phyloP scores from a whole-genome alignment of 2,113 vertebrate genomes.

The Ageneiosus marmoratus region DNA sequence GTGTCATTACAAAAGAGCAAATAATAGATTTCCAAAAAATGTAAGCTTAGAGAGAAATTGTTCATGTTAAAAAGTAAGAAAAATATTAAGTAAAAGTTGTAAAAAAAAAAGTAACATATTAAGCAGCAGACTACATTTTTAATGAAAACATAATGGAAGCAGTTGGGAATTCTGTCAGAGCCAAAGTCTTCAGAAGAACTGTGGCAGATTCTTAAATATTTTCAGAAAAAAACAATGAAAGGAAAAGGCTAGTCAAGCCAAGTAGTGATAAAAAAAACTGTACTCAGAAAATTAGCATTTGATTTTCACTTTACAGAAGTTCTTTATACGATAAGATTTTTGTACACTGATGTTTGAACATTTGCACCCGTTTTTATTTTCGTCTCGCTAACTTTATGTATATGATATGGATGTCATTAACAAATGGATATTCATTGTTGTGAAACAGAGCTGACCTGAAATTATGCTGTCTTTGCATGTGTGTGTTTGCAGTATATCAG shows the following conservation, averaged over 20 bases:
- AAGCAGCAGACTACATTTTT: too few species aligned
- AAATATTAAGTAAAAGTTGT: neutral
- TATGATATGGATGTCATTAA: neutral
- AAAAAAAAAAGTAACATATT: too few species aligned
- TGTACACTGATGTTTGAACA: neutral
- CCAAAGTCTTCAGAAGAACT: neutral
- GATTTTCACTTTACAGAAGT: neutral
- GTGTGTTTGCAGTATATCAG: constrained; percentile 77
- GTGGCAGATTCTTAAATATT: neutral
- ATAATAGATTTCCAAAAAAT: too few species aligned
- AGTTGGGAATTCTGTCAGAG: neutral
- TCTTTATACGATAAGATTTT: neutral
- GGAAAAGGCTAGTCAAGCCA: neutral
- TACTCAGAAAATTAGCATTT: neutral
- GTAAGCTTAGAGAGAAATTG: too few species aligned
- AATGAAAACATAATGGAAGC: neutral
- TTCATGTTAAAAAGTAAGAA: too few species aligned
- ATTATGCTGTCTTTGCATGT: neutral
- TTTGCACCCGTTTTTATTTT: neutral
- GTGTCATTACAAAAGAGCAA: too few species aligned
- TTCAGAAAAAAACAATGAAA: too few species aligned
- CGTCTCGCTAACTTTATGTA: neutral
- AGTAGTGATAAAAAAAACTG: neutral
- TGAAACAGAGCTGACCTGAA: neutral
- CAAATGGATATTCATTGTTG: neutral